Base-by-base conservation (phyloP, 2,888 invertebrate genomes). In the Anarsia innoxiella region DNA sequence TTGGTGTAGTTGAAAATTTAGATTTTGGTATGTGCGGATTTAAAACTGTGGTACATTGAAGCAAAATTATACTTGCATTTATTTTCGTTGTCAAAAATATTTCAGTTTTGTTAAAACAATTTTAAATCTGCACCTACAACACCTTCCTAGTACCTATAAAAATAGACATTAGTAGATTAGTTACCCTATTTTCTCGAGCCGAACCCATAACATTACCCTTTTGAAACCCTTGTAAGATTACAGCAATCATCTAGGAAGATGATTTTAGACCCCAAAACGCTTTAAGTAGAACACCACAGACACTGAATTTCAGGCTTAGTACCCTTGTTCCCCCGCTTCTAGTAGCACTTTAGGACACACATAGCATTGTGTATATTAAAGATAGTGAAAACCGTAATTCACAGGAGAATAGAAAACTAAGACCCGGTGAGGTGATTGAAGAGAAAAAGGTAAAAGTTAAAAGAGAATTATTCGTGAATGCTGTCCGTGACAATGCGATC, bases 381-480 rank as follows among this genome's bases (percentile, higher is more conserved):
- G 76, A 77, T 60, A 63, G 77, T 78, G 66, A 71, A 80, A 83
- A 77, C 71, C 77, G 62, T 77, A 83, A 84, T 84, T 72, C 82
- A 83, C 86, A 86, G 93, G 93, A 93, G 83, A 89, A 92, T 91
- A 93, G 93, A 87, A 93, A 94, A 90, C 93, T 95, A 86, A 94
- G 95, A 75, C 95, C 95, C 60, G 95, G 95, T 85, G 95, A 96
- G 90, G 92, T 95, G 86, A 86, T 94, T 86, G 94, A 94, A 87
- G 95, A 95, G 77, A 94, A 93, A 89, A 94, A 94, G 95, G 95
- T 96, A 93, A 93, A 72, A 74, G 66, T 61, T 65, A 71, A 59
- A 66, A 65, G 74, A 69, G 67, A 66, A 71, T 60, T 59, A 62
- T 67, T 65, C 70, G 66, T 80, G 80, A 79, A 83, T 84, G 83